Base-by-base conservation (phyloP, 2,888 invertebrate species). In the Acanthosepion lycidas region DNA sequence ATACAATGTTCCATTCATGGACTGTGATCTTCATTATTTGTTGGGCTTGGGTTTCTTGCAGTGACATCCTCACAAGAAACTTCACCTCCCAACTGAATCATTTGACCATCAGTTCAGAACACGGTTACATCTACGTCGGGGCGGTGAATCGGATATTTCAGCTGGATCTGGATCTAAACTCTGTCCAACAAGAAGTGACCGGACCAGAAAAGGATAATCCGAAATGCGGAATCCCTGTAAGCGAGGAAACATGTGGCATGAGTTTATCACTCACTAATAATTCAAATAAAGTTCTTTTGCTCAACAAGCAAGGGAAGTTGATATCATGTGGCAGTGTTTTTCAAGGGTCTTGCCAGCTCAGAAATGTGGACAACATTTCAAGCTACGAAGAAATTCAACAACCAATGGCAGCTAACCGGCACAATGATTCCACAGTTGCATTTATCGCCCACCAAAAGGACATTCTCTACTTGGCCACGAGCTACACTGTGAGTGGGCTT, bases 121-220 rank as follows among this genome's bases (percentile, higher is more conserved):
- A 96, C 18, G 95, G 95, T 94, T 55, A 55, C 59, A n/a, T 98
- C 51, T 98, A 98, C 98, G 98, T 99, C 95, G 99, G 99, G 96
- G 99, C 99, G 95, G 99, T 99, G 95, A 99, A 99, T 98, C 98
- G 98, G 95, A 98, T 99, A 96, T 99, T 99, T 97, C 99, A 99
- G 97, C 98, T 99, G 94, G 98, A 99, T 94, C 98, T 99, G 92
- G 98, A 99, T 97, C 98, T 99, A 96, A 98, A 98, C 96, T 98
- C 98, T 95, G 98, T 98, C 94, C 98, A 98, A 97, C 98, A 96
- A 92, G 96, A 97, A 6, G 98, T 98, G 53, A 97, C 97, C 0
- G 97, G 97, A 8, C 97, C 97, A 6, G 95, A 98, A 97, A 98
- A 98, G 97, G 99, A 99, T 98, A 99, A 99, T 95, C 98, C 98